These are phyloP conservation scores for Latrodectus hesperus DNA, from an alignment of 2,888 invertebrate species.

Conservation along the genomic window DNA sequence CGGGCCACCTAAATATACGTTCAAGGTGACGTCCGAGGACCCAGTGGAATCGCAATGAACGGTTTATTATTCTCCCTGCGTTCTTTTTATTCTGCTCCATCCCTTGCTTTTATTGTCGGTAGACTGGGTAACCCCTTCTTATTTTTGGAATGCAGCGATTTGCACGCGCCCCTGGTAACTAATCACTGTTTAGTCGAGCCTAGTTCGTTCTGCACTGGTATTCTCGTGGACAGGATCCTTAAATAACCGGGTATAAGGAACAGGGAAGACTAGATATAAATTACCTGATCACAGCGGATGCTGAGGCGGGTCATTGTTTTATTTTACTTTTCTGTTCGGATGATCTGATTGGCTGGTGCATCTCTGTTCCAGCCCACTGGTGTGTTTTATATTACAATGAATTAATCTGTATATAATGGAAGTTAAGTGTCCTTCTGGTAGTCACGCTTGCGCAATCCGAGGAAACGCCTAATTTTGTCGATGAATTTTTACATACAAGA, in stretches of 20 bases:
- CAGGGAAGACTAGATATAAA: neutral
- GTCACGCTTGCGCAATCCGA: too few species aligned
- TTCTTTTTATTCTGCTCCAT: constrained; percentile 12
- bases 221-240: constrained; percentile 14
- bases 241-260: constrained; percentile 23
- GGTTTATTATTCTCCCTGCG: constrained; percentile 41
- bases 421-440: too few species aligned
- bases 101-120: constrained; percentile 27
- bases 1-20: constrained; percentile 56
- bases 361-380: neutral
- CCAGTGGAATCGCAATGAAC: constrained; percentile 43
- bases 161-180: constrained; percentile 33
- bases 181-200: constrained; percentile 38
- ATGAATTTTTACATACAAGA: too few species aligned
- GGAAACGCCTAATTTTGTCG: too few species aligned
- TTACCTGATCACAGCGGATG: neutral
- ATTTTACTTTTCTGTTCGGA: neutral
- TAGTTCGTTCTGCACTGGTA: neutral
- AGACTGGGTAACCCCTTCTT: constrained; percentile 1
- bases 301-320: neutral
- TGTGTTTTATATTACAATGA: neutral
- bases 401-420: too few species aligned
- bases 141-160: constrained; percentile 23
- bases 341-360: neutral
- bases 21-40: constrained; percentile 49